Percentiles rank a stretch among this genome's conserved stretches.
phyloP scores from a whole-genome alignment of 2,797 vertebrate genomes.

The Channa striata region DNA sequence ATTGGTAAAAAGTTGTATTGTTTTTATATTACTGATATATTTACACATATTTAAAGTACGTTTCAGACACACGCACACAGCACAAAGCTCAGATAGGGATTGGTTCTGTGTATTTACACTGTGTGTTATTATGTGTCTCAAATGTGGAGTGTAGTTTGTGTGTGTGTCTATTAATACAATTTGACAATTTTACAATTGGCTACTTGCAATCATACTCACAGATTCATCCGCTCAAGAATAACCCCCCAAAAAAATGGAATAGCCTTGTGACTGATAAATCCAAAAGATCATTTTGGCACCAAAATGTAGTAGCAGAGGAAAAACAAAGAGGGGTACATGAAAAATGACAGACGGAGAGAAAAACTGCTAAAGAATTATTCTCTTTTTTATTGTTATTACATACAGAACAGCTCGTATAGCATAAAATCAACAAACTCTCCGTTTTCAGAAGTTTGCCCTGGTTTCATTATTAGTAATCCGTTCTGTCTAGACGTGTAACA shows the following conservation, averaged over 20 bases:
- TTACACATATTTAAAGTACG: too few relatives aligned
- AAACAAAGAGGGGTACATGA: constrained; percentile 2
- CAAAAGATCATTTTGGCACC: constrained; percentile 39
- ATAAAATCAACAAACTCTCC: constrained; percentile 1
- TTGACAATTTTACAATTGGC: too few relatives aligned
- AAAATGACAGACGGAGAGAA: constrained; percentile 36
- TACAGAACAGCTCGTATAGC: constrained; percentile 24
- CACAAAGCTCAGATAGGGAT: too few relatives aligned
- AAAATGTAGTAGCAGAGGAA: constrained; percentile 17
- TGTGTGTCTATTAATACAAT: too few relatives aligned
- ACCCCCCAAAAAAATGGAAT: too few relatives aligned
- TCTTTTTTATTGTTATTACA: constrained; percentile 22
- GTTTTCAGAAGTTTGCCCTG: background rate
- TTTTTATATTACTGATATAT: background rate
- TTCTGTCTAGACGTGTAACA: background rate
- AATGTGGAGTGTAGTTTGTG: too few relatives aligned
- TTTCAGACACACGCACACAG: background rate
- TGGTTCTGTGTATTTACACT: background rate
- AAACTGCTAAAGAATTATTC: constrained; percentile 22
- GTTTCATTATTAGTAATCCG: constrained; percentile 13
- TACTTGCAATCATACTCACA: constrained; percentile 38
- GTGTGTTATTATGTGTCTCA: too few relatives aligned
- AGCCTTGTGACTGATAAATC: too few relatives aligned
- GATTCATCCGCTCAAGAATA: constrained; percentile 9
- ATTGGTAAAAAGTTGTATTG: too few relatives aligned